Conservation (phyloP, 2,888 invertebrate species). For the Podotricha telesiphe region DNA sequence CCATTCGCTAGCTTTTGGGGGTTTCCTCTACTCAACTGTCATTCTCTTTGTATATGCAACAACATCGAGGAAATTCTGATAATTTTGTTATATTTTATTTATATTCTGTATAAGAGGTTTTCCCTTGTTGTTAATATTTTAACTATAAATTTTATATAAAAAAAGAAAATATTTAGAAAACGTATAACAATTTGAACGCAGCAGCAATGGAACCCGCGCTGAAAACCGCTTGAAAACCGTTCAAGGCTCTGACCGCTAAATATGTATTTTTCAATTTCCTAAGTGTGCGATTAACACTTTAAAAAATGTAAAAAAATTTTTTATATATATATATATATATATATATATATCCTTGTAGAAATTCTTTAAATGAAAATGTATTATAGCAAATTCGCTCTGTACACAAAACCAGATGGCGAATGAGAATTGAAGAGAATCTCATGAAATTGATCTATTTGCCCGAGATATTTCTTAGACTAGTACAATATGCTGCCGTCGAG, state of each 20-base stretch:
- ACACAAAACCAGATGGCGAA: conserved; percentile 3
- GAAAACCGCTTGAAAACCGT: too few relatives aligned
- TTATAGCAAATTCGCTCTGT: not conserved
- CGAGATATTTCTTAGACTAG: conserved; percentile 30
- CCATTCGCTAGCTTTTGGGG: not conserved
- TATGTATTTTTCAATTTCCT: too few relatives aligned
- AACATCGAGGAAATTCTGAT: not conserved
- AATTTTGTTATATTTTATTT: not conserved
- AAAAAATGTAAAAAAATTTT: too few relatives aligned
- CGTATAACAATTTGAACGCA: too few relatives aligned
- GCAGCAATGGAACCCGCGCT: too few relatives aligned
- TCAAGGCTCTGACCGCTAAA: too few relatives aligned
- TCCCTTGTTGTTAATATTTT: not conserved
- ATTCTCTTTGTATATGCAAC: not conserved
- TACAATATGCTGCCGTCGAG: conserved; percentile 36
- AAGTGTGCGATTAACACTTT: too few relatives aligned
- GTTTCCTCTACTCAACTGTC: not conserved
- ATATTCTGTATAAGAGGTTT: not conserved
- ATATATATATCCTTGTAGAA: too few relatives aligned
- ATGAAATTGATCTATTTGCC: conserved; percentile 36
- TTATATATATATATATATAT: too few relatives aligned
- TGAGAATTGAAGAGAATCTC: conserved; percentile 25
- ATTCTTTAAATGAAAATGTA: too few relatives aligned
- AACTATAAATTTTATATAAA: too few relatives aligned
- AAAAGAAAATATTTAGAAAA: too few relatives aligned